Conservation (phyloP, 2,113 vertebrate species). For the Piprites chloris region DNA sequence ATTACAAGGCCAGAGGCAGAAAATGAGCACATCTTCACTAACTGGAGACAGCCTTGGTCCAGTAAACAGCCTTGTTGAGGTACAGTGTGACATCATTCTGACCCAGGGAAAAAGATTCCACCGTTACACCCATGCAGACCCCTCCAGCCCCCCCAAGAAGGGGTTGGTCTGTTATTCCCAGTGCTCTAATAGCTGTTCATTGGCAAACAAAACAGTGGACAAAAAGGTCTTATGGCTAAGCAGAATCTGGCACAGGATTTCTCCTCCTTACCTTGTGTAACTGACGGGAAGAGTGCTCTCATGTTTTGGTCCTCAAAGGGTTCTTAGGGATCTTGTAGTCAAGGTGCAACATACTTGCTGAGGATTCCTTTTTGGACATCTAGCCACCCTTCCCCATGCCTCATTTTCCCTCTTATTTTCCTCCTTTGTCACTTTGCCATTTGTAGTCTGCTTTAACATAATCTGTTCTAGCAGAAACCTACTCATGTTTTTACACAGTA, state of each 20-base stretch:
- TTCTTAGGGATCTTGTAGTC: not conserved
- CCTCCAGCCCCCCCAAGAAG: not conserved
- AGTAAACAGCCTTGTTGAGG: not conserved
- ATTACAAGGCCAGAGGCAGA: not conserved
- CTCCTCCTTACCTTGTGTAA: not conserved
- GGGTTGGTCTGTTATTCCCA: not conserved
- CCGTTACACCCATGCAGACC: rapidly evolving
- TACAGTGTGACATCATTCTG: not conserved
- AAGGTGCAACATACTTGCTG: not conserved
- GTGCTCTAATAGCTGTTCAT: not conserved
- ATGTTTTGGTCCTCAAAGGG: not conserved
- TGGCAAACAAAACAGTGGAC: not conserved
- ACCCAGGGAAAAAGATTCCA: not conserved
- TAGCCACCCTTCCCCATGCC: not conserved
- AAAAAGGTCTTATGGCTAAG: not conserved
- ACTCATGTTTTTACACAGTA: not conserved
- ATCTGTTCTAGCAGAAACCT: not conserved
- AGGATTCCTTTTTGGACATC: not conserved
- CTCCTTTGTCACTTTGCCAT: not conserved
- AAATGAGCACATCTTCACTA: not conserved
- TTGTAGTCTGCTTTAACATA: not conserved
- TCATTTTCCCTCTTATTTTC: not conserved
- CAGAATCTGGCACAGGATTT: not conserved
- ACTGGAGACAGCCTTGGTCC: not conserved
- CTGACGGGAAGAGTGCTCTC: not conserved